Evolutionary conservation across 2,888 invertebrate genomes (phyloP).

Genomic region (Tromatobia lineatoria): DNA sequence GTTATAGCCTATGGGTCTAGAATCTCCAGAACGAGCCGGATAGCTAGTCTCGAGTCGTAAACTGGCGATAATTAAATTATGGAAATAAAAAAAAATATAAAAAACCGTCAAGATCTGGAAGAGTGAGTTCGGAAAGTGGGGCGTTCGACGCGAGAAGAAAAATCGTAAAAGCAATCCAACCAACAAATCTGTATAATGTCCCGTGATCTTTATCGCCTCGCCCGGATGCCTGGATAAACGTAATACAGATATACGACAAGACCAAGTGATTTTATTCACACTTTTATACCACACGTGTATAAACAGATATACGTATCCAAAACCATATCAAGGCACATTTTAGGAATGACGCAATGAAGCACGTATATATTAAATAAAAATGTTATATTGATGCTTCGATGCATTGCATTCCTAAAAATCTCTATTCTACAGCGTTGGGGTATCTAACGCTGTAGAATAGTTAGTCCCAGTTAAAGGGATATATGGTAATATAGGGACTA

Average conservation of each 20-base stretch:
- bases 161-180: conserved; percentile 84
- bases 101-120: conserved; percentile 11
- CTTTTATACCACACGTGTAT: neutral
- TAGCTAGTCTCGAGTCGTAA: conserved; percentile 78
- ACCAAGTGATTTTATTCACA: conserved; percentile 31
- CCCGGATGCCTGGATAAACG: conserved; percentile 64
- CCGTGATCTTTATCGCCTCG: conserved; percentile 83
- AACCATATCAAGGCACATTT: conserved; percentile 44
- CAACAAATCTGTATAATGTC: conserved; percentile 85
- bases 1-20: conserved; percentile 78
- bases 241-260: conserved; percentile 30
- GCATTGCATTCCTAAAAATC: conserved; percentile 8
- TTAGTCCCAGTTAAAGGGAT: too few relatives aligned
- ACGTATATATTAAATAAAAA: conserved; percentile 74
- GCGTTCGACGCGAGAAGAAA: conserved; percentile 78
- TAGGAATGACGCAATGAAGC: conserved; percentile 14
- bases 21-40: conserved; percentile 69
- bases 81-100: conserved; percentile 76
- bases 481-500: too few relatives aligned
- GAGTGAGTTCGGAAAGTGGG: conserved; percentile 37
- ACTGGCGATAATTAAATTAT: conserved; percentile 84
- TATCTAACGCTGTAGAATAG: too few relatives aligned
- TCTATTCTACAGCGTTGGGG: too few relatives aligned
- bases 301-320: conserved; percentile 26
- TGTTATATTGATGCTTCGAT: conserved; percentile 72